Base-by-base conservation (phyloP, 2,797 vertebrate species). In the Silurus aristotelis region DNA sequence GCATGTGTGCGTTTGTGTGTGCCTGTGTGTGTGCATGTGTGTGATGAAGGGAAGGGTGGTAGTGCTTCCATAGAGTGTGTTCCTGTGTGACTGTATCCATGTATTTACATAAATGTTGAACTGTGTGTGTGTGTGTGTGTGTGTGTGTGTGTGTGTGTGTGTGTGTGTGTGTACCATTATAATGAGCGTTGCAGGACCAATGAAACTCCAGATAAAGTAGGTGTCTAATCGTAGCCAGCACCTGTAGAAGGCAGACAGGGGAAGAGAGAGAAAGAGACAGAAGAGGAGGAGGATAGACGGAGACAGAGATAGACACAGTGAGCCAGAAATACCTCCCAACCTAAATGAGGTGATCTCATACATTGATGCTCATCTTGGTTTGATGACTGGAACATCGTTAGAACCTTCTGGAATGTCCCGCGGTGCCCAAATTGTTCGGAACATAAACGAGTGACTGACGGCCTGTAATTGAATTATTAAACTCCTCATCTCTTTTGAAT, bases 161-260 rank as follows among this genome's bases (percentile, higher is more conserved):
- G 67, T 85, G 71, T 79, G 61, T 76, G 85, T 71, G 76, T 12
- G 15, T 68, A 99, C 98, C 98, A 99, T 99, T 92, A 99, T 99
- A 94, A 99, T 99, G 93, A 99, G 96, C 86, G 98, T 99, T 75
- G 98, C 98, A 0, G 98, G 98, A 91, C 98, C 98, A 95, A 99
- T 99, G 94, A 99, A 99, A 93, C 98, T 99, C 98, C 98, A 99
- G 95, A 99, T 99, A 92, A 99, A 99, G 94, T 99, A 99, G 82
- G 98, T 99, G 93, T 99, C 98, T 94, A 99, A 94, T 87, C 98
- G 95, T 52, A 99, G 95, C 98, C 98, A 99, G 93, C 98, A 99
- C 93, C 98, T 99, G 94, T 85, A 96, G 92, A 91, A 82, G 55
- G 76, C 75, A 80, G 66, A 79, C 12, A 87, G 80, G 85, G 82